Conservation (phyloP, 2,888 invertebrate genomes). For the Hanleya hanleyi region DNA sequence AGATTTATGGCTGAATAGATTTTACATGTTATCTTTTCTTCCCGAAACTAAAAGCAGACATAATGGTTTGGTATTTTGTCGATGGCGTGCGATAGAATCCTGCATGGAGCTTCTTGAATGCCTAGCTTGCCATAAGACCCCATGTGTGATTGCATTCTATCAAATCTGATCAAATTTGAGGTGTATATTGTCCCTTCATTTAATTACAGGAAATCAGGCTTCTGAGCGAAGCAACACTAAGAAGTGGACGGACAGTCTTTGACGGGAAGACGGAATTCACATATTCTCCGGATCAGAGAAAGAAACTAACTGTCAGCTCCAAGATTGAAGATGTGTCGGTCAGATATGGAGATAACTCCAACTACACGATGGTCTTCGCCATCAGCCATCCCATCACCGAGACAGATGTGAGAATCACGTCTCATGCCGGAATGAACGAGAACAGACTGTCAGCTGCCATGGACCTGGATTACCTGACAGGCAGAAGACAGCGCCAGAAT, state of each 20-base stretch:
- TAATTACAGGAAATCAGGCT: constrained; percentile 43
- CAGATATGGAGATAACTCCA: constrained; percentile 27
- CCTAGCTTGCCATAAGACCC: too few relatives aligned
- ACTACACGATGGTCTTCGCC: constrained; percentile 44
- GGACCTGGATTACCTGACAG: constrained; percentile 47
- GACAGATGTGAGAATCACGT: constrained; percentile 49
- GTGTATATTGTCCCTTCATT: too few relatives aligned
- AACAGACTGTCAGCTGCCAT: constrained; percentile 40
- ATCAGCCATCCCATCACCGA: constrained; percentile 55
- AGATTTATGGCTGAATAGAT: too few relatives aligned
- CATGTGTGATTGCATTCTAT: too few relatives aligned
- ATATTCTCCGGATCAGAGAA: constrained; percentile 49
- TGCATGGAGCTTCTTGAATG: too few relatives aligned
- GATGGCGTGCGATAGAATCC: too few relatives aligned
- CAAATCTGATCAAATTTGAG: too few relatives aligned
- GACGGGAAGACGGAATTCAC: constrained; percentile 53
- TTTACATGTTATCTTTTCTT: too few relatives aligned
- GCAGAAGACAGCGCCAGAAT: constrained; percentile 42
- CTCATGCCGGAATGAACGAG: constrained; percentile 40
- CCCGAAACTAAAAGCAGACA: too few relatives aligned
- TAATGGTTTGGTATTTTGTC: too few relatives aligned
- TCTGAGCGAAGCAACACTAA: constrained; percentile 40
- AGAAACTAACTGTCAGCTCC: constrained; percentile 49
- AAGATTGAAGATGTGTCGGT: constrained; percentile 45
- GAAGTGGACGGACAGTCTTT: constrained; percentile 38